phyloP scores from a whole-genome alignment of 2,888 invertebrate species.

The Melinopterus prodromus region DNA sequence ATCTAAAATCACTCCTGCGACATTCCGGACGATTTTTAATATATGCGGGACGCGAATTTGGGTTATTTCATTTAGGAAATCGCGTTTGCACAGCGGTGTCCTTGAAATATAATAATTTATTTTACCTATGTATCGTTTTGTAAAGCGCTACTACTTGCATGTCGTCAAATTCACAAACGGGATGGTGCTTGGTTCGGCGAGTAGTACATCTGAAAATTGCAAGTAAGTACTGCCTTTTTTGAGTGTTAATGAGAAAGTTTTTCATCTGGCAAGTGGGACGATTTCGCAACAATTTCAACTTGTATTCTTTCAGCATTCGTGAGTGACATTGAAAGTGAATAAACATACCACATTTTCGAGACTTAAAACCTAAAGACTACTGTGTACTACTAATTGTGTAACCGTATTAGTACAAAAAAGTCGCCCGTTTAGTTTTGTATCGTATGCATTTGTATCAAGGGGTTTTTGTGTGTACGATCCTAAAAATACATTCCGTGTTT shows the following conservation, averaged over 20 bases:
- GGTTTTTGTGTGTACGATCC: background rate
- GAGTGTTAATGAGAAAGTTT: conserved; percentile 22
- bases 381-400: background rate
- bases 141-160: background rate
- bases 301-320: conserved; percentile 40
- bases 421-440: background rate
- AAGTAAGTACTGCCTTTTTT: conserved; percentile 9
- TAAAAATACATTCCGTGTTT: background rate
- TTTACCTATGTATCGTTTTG: conserved; percentile 35
- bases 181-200: background rate
- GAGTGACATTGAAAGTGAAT: conserved; percentile 55
- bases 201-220: conserved; percentile 5
- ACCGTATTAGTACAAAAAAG: background rate
- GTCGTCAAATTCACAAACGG: conserved; percentile 12
- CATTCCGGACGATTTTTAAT: conserved; percentile 41
- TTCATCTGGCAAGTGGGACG: conserved; percentile 53
- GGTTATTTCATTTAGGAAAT: conserved; percentile 47
- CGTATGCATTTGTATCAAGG: background rate
- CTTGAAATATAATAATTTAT: conserved; percentile 37
- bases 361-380: background rate
- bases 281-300: conserved; percentile 49
- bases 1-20: background rate
- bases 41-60: conserved; percentile 42
- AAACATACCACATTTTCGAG: conserved; percentile 42
- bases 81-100: conserved; percentile 32